Base-by-base conservation (phyloP, 2,113 vertebrate species). In the Aix galericulata region DNA sequence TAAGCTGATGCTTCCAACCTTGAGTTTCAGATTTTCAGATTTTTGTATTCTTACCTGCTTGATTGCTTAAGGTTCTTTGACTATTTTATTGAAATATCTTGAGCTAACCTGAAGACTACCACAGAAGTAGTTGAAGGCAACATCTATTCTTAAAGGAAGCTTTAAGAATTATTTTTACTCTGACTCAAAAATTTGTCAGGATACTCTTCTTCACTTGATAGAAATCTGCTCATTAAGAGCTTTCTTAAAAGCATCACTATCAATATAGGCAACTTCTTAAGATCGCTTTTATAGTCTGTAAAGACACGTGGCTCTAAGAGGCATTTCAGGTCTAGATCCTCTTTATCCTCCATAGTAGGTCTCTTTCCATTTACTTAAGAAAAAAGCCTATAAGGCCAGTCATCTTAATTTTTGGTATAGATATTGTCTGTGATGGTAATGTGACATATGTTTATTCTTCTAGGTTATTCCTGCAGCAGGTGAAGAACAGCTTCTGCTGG, bases 391-490 rank as follows among this genome's bases (percentile, higher is more conserved):
- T 21, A 34, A 48, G 26, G 8, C 42, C 36, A 74, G 13, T 25
- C 90, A 36, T 27, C n/a, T 71, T 63, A 21, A 34, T 81, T 81
- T 77, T 81, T 25, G 3, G 26, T 13, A 21, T 13, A 32, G 40
- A 13, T 26, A 7, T 42, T 58, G 26, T 74, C 40, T 81, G 13
- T 64, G 46, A 8, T 59, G 23, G 18, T 44, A 31, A 60, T 59
- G 13, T 63, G 46, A 29, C 6, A 16, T 16, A 6, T 27, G 7
- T 94, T 22, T 78, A 20, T 91, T 92, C 86, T 86, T 91, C 13
- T 56, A 99, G 99, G 99, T 99, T 84, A 99, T 99, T 96, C 98
- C 99, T 77, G n/a, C 98, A 82, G 99, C 99, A 88, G 99, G 99
- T 88, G 99, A 99, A 82, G 99, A 99, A 58, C 99, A 99, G 94